Conservation (phyloP, 1,140 invertebrate genomes). For the Chelonus insularis region DNA sequence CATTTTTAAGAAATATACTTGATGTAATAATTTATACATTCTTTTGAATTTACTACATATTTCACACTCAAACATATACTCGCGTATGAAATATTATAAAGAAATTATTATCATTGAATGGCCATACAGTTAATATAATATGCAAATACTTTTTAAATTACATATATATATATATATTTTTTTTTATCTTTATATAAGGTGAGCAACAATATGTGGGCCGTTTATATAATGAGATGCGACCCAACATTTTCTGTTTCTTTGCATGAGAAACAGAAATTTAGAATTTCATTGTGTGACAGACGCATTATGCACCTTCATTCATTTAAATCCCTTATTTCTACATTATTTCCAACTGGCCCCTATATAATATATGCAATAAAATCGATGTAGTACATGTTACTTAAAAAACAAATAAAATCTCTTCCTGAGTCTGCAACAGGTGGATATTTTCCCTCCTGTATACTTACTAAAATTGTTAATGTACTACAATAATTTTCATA, state of each 20-base stretch:
- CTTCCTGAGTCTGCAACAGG: conserved; percentile 55
- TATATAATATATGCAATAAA: conserved; percentile 51
- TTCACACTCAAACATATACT: too few relatives aligned
- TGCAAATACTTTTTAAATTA: too few relatives aligned
- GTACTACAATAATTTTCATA: neutral
- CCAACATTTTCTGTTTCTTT: conserved; percentile 31
- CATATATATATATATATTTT: too few relatives aligned
- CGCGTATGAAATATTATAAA: too few relatives aligned
- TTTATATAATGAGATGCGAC: conserved; percentile 12
- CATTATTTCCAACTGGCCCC: conserved; percentile 41
- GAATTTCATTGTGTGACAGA: conserved; percentile 52
- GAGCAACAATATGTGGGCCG: conserved; percentile 23
- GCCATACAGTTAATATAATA: conserved; percentile 22
- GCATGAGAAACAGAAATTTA: conserved; percentile 52
- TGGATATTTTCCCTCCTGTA: conserved; percentile 37
- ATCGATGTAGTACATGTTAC: conserved; percentile 43
- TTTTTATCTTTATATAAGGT: conserved; percentile 21
- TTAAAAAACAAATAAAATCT: conserved; percentile 25
- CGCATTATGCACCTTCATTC: conserved; percentile 30
- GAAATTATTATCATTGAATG: too few relatives aligned
- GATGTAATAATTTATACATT: too few relatives aligned
- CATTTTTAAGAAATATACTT: too few relatives aligned
- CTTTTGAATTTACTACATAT: too few relatives aligned
- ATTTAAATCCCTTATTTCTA: conserved; percentile 11
- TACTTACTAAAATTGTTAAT: conserved; percentile 28